Percentiles rank a stretch among this genome's conserved stretches.
phyloP scores from a whole-genome alignment of 2,113 vertebrate genomes.

The Vidua macroura region DNA sequence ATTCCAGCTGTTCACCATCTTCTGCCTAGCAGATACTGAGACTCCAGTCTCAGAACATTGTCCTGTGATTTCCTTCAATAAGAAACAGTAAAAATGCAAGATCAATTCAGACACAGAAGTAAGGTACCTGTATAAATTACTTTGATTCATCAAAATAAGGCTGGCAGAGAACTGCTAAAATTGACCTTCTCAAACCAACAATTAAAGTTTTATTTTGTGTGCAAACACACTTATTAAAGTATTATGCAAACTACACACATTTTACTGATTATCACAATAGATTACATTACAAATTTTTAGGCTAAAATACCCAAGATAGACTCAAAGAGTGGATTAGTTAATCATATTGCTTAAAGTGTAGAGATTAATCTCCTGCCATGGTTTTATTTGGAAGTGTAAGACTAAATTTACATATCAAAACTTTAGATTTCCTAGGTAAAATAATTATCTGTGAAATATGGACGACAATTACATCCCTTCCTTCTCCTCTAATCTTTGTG shows the following conservation, averaged over 20 bases:
- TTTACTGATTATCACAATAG: constrained; percentile 55
- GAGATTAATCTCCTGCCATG: background rate
- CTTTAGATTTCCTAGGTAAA: background rate
- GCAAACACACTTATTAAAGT: constrained; percentile 51
- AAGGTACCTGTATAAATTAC: constrained; percentile 1
- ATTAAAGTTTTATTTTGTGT: constrained; percentile 45
- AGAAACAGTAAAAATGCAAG: background rate
- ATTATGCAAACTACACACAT: constrained; percentile 50
- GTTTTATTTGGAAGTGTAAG: constrained; percentile 29
- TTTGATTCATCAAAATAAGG: constrained; percentile 25
- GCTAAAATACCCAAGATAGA: background rate
- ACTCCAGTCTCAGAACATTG: background rate
- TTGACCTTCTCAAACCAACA: background rate
- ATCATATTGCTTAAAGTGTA: constrained; percentile 36
- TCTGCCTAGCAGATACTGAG: background rate
- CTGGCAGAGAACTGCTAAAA: constrained; percentile 13
- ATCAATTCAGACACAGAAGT: constrained; percentile 18
- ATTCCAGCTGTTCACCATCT: background rate
- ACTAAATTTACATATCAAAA: constrained; percentile 20
- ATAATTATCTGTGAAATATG: constrained; percentile 2
- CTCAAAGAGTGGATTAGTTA: constrained; percentile 57
- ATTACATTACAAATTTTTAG: constrained; percentile 29
- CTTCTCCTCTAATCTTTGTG: background rate
- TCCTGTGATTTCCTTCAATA: background rate
- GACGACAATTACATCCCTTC: background rate